Evolutionary conservation across 1,140 invertebrate genomes (phyloP).

Genomic region (Trichogramma pretiosum): DNA sequence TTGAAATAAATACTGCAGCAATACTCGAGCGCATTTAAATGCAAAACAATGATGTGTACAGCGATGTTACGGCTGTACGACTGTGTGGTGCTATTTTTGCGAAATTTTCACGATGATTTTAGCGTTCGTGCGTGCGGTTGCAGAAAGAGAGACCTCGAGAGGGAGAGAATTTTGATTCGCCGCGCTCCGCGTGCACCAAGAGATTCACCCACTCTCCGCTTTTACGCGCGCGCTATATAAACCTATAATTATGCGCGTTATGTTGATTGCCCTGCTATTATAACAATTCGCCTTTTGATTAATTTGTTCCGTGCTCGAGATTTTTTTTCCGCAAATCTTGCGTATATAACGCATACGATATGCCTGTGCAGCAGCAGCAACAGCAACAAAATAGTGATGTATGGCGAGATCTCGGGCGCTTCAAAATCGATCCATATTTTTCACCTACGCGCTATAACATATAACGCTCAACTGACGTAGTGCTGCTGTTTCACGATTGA

Average conservation of each 20-base stretch:
- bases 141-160: not conserved
- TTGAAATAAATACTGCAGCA: too few species aligned
- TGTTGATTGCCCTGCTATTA: slow-evolving; percentile 12
- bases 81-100: not conserved
- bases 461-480: too few species aligned
- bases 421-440: slow-evolving; percentile 1
- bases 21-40: too few species aligned
- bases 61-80: too few species aligned
- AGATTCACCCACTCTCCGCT: not conserved
- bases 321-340: too few species aligned
- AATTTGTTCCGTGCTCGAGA: not conserved
- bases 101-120: not conserved
- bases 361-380: too few species aligned
- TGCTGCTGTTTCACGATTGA: too few species aligned
- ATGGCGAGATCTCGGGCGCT: slow-evolving; percentile 1
- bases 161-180: slow-evolving; percentile 3
- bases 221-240: not conserved
- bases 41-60: too few species aligned
- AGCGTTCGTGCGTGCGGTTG: slow-evolving; percentile 1
- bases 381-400: too few species aligned
- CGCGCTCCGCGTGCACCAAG: not conserved
- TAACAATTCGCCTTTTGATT: slow-evolving; percentile 12
- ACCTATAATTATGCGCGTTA: slow-evolving; percentile 12
- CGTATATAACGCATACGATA: too few species aligned
- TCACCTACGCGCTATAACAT: too few species aligned